These are phyloP conservation scores for Heliconius eleuchia DNA, from an alignment of 1,140 invertebrate species.

Conservation along the genomic window DNA sequence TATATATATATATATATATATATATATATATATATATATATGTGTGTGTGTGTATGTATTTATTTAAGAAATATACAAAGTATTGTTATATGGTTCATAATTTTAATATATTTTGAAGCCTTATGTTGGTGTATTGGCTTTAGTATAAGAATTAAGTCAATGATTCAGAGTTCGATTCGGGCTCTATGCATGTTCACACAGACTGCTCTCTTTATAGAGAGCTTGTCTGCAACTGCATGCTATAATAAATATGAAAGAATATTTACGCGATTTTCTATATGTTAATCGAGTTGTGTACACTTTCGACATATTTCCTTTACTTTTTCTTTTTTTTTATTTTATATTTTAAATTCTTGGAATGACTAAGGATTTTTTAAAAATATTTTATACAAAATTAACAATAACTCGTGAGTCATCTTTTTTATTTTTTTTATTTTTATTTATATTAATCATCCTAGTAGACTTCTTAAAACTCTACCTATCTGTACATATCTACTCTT, in stretches of 20 bases:
- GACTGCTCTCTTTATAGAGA: slow-evolving; percentile 46
- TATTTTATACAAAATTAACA: too few relatives aligned
- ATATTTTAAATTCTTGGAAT: too few relatives aligned
- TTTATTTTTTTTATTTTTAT: too few relatives aligned
- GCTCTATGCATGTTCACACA: slow-evolving; percentile 55
- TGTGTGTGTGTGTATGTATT: too few relatives aligned
- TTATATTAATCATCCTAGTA: too few relatives aligned
- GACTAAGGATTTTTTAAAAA: too few relatives aligned
- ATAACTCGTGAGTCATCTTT: too few relatives aligned
- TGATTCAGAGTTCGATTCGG: slow-evolving; percentile 6
- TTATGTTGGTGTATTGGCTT: slow-evolving; percentile 5
- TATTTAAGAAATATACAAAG: too few relatives aligned
- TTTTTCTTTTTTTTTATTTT: not conserved
- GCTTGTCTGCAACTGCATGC: slow-evolving; percentile 63
- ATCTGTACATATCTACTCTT: too few relatives aligned
- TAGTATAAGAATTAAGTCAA: not conserved
- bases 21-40: too few relatives aligned
- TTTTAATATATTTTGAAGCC: not conserved
- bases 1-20: too few relatives aligned
- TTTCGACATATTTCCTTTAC: slow-evolving; percentile 49
- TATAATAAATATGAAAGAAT: slow-evolving; percentile 46
- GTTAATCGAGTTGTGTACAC: slow-evolving; percentile 58
- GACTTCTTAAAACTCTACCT: too few relatives aligned
- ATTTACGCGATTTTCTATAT: slow-evolving; percentile 48
- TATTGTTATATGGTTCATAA: not conserved